Conservation (phyloP, 2,888 invertebrate genomes). For the Hemicrepidius hirtus region DNA sequence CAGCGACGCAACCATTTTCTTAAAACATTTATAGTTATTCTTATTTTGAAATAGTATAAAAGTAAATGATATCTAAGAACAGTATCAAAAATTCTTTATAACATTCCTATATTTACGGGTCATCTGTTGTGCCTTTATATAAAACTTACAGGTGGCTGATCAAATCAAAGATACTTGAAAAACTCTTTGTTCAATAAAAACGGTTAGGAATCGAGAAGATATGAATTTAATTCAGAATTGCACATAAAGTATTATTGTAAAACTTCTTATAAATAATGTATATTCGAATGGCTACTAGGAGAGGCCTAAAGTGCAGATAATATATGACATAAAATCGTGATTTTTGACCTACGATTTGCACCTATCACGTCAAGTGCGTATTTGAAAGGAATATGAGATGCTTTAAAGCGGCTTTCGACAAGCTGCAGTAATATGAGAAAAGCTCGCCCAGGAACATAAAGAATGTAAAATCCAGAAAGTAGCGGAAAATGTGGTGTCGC, state of each 20-base stretch:
- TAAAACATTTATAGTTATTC: too few species aligned
- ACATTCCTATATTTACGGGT: too few species aligned
- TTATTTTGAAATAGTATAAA: too few species aligned
- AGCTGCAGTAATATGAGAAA: conserved; percentile 40
- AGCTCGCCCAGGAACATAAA: conserved; percentile 33
- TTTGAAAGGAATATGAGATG: conserved; percentile 39
- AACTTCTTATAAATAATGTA: conserved; percentile 35
- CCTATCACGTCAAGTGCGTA: conserved; percentile 41
- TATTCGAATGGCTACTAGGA: background rate
- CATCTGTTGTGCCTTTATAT: background rate
- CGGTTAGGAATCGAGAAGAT: background rate
- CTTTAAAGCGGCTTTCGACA: conserved; percentile 34
- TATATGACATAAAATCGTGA: conserved; percentile 11
- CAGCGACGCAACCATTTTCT: too few species aligned
- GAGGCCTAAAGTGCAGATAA: conserved; percentile 16
- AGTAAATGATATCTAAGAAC: too few species aligned
- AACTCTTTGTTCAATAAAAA: background rate
- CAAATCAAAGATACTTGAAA: background rate
- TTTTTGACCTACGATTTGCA: conserved; percentile 40
- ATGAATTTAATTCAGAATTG: conserved; percentile 15
- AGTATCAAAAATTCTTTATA: too few species aligned
- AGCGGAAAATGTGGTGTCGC: conserved; percentile 31
- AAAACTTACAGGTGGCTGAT: conserved; percentile 2
- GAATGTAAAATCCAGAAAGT: conserved; percentile 33
- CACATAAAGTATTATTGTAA: background rate